Evolutionary conservation across 2,888 invertebrate species (phyloP).

Genomic region (Lamproptera curius): DNA sequence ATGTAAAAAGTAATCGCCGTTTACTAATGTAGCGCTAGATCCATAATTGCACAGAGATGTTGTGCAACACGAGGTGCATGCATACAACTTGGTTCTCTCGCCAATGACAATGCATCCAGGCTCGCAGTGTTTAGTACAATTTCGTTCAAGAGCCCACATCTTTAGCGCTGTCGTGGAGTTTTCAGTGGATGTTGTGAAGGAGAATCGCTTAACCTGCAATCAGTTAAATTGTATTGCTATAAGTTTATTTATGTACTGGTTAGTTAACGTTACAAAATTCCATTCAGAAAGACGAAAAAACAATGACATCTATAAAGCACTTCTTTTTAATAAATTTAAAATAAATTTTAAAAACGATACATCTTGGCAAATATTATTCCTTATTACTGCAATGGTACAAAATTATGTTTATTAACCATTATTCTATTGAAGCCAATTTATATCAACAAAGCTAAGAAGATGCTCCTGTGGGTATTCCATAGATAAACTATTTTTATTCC

Average conservation of each 20-base stretch:
- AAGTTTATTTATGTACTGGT: no score
- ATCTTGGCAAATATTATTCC: no score
- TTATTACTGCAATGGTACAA: no score
- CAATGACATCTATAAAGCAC: no score
- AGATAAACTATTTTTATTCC: no score
- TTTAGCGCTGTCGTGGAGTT: constrained; percentile 84
- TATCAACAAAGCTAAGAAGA: no score
- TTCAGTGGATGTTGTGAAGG: constrained; percentile 90
- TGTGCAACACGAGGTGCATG: constrained; percentile 92
- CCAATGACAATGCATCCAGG: constrained; percentile 94
- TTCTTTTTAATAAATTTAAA: no score
- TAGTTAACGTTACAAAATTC: no score
- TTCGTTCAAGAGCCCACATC: constrained; percentile 91
- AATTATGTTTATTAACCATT: no score
- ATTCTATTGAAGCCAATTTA: no score
- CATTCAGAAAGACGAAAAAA: neutral
- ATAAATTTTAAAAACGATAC: no score
- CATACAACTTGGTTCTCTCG: constrained; percentile 91
- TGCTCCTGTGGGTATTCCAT: no score
- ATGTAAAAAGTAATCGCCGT: neutral
- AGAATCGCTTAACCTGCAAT: constrained; percentile 88
- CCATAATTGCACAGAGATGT: constrained; percentile 88
- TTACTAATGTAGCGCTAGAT: constrained; percentile 53
- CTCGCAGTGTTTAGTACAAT: constrained; percentile 90
- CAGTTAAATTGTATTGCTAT: neutral